phyloP scores from a whole-genome alignment of 2,888 invertebrate genomes.

The Acleris sparsana region DNA sequence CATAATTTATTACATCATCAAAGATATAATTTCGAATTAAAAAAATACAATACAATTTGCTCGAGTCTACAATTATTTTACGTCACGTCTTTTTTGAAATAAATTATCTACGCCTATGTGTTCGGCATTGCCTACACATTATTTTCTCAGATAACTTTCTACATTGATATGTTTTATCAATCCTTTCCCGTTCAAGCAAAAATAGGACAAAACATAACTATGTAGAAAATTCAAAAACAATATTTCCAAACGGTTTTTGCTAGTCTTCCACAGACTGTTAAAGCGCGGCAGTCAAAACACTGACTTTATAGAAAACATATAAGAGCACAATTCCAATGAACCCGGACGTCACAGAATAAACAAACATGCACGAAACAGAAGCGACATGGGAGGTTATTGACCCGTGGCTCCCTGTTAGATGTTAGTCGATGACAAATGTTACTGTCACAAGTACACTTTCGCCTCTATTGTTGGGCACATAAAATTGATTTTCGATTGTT shows the following conservation, averaged over 20 bases:
- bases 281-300: constrained; percentile 26
- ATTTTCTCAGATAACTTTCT: too few relatives aligned
- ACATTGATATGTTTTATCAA: too few relatives aligned
- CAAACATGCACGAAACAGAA: constrained; percentile 66
- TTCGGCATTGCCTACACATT: too few relatives aligned
- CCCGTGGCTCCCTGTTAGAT: constrained; percentile 56
- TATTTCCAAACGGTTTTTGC: too few relatives aligned
- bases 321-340: constrained; percentile 22
- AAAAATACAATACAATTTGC: not conserved
- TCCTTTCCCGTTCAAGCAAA: too few relatives aligned
- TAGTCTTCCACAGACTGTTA: constrained; percentile 22
- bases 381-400: constrained; percentile 57
- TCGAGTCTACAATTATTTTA: too few relatives aligned
- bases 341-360: constrained; percentile 53
- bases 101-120: too few relatives aligned
- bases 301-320: constrained; percentile 20
- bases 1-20: not conserved
- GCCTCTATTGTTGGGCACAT: constrained; percentile 40
- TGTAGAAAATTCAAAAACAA: not conserved
- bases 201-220: too few relatives aligned
- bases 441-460: constrained; percentile 46
- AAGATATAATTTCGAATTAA: not conserved
- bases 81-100: too few relatives aligned
- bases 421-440: constrained; percentile 39
- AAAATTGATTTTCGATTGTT: constrained; percentile 7